Evolutionary conservation across 2,797 vertebrate species (phyloP).

Genomic region (Artibeus lituratus): DNA sequence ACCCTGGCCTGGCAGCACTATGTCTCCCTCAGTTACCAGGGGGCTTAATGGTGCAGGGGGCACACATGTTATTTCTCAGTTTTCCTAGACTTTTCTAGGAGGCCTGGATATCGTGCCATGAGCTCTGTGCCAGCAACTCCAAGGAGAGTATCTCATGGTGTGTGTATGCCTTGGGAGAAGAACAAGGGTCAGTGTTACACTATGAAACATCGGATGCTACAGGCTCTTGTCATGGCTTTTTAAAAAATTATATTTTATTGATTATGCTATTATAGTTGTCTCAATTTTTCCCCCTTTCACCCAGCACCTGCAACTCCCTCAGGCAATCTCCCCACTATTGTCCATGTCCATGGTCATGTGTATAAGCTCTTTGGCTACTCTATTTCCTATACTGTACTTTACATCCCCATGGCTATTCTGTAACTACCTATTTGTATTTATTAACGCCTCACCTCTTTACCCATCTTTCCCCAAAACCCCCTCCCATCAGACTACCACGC

Average conservation of each 20-base stretch:
- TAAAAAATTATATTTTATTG: neutral
- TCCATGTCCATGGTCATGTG: neutral
- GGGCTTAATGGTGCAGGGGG: neutral
- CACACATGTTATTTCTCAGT: neutral
- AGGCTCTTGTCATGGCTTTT: constrained; percentile 36
- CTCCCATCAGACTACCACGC: neutral
- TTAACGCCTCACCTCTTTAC: neutral
- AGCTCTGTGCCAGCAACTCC: constrained; percentile 6
- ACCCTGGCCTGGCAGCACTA: neutral
- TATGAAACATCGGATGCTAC: constrained; percentile 43
- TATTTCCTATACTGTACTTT: too few relatives aligned
- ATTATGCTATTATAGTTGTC: neutral
- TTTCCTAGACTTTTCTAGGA: neutral
- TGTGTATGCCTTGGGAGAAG: constrained; percentile 2
- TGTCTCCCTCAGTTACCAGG: neutral
- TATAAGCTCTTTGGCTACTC: too few relatives aligned
- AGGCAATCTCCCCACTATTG: neutral
- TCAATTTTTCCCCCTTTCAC: neutral
- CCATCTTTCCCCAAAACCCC: too few relatives aligned
- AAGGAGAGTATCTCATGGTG: constrained; percentile 32
- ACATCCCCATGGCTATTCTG: too few relatives aligned
- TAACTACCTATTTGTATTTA: neutral
- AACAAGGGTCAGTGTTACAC: neutral
- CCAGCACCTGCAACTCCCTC: neutral
- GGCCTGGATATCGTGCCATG: neutral